Conservation (phyloP, 2,797 vertebrate species). For the Lutjanus argentimaculatus region DNA sequence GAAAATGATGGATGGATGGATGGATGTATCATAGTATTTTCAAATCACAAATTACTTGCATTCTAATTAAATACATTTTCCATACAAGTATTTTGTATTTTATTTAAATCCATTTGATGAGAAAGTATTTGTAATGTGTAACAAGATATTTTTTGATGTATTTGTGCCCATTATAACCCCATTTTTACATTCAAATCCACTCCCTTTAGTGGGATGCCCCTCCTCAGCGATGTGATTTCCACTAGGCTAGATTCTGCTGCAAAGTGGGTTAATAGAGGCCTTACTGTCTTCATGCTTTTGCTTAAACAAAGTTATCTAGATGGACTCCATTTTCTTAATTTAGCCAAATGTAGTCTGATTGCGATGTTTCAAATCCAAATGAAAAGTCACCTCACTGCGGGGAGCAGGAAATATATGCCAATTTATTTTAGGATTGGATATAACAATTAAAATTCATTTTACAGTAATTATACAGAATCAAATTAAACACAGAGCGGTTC, state of each 20-base stretch:
- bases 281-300: slow-evolving; percentile 51
- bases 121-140: too few relatives aligned
- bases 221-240: slow-evolving; percentile 39
- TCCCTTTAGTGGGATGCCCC: slow-evolving; percentile 22
- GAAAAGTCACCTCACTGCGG: slow-evolving; percentile 58
- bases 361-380: slow-evolving; percentile 47
- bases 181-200: slow-evolving; percentile 47
- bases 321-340: slow-evolving; percentile 62
- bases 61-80: too few relatives aligned
- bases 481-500: slow-evolving; percentile 78
- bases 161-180: not conserved
- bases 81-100: too few relatives aligned
- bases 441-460: slow-evolving; percentile 83
- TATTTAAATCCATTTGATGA: too few relatives aligned
- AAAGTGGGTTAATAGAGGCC: slow-evolving; percentile 66
- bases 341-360: slow-evolving; percentile 54
- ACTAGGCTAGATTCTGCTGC: slow-evolving; percentile 33
- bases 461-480: slow-evolving; percentile 81
- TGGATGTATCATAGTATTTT: too few relatives aligned
- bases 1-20: too few relatives aligned
- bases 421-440: slow-evolving; percentile 73
- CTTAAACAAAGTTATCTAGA: slow-evolving; percentile 61
- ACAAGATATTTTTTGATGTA: too few relatives aligned
- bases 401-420: slow-evolving; percentile 51
- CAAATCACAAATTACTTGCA: too few relatives aligned